Base-by-base conservation (phyloP, 1,140 invertebrate genomes). In the Agrilus planipennis region DNA sequence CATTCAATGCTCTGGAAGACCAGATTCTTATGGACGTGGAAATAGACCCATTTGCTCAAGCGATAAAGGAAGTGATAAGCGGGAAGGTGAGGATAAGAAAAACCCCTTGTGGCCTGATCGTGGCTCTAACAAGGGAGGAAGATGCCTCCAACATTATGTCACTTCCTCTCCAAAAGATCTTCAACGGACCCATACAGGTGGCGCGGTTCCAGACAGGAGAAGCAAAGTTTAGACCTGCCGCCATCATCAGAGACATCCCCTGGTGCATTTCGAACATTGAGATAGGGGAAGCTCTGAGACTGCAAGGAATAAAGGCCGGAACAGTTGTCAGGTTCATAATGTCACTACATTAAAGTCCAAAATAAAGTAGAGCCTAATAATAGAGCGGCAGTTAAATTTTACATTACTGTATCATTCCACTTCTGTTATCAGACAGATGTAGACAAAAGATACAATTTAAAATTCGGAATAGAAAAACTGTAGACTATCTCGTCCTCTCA, bases 231-330 rank as follows among this genome's bases (percentile, higher is more conserved):
- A 35, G 31, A n/a, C 40, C 44, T 22, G 31, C 29, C 10, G 34
- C 47, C 12, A 25, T 42, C 9, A 44, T 50, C 23, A 41, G 39
- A 25, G 42, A 50, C 22, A 37, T 50, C 2, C 48, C 48, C n/a
- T 50, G 48, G 48, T 50, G 45, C 16, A 46, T 50, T 14, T 17
- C 37, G 16, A 44, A 38, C 14, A 36, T 41, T 28, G 48, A 50
- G 27, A 37, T 50, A 4, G 39, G 42, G n/a, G 14, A 39, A 5
- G 39, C 41, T 23, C 17, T 50, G 11, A 47, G 31, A 27, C 30
- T 12, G 10, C 45, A 50, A 22, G 42, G 45, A 4, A 38, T 50
- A 14, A 11, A 17, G 3, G 30, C 40, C 10, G 31, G 27, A 16
- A 44, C 30, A 19, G 10, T 47, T 11, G 36, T 37, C 6, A 36